Evolutionary conservation across 2,113 vertebrate species (phyloP).

Genomic region (Eublepharis macularius): DNA sequence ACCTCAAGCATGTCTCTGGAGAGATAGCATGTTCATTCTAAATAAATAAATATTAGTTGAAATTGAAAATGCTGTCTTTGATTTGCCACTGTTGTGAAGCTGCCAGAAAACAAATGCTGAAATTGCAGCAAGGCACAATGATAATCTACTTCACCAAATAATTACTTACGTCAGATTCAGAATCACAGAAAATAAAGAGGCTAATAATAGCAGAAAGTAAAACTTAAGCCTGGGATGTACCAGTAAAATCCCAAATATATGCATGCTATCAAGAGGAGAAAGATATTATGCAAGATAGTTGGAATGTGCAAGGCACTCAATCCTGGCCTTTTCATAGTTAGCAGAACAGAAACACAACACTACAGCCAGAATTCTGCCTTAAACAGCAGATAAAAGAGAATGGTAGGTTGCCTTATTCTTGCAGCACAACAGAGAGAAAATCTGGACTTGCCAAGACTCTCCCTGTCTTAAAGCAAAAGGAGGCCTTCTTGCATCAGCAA

Average conservation of each 20-base stretch:
- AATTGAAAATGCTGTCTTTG: too few species aligned
- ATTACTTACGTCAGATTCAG: neutral
- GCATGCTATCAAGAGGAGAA: neutral
- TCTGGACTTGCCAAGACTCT: neutral
- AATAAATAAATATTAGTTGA: too few species aligned
- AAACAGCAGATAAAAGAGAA: neutral
- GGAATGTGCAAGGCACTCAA: neutral
- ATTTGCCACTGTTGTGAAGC: too few species aligned
- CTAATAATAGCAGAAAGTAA: neutral
- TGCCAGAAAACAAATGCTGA: too few species aligned
- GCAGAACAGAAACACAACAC: neutral
- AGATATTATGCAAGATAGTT: neutral
- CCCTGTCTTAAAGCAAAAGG: neutral
- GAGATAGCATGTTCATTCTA: too few species aligned
- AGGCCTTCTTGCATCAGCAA: neutral
- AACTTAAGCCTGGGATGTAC: neutral
- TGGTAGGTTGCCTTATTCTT: neutral
- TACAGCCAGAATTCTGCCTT: neutral
- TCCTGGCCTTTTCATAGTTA: neutral
- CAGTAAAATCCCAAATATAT: neutral
- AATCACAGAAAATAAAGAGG: neutral
- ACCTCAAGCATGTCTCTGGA: too few species aligned
- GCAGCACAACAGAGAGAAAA: neutral
- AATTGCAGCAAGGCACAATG: too few species aligned
- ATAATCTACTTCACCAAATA: too few species aligned